These are phyloP conservation scores for Drosophila picticornis DNA, from an alignment of 2,888 invertebrate species.

Conservation along the genomic window DNA sequence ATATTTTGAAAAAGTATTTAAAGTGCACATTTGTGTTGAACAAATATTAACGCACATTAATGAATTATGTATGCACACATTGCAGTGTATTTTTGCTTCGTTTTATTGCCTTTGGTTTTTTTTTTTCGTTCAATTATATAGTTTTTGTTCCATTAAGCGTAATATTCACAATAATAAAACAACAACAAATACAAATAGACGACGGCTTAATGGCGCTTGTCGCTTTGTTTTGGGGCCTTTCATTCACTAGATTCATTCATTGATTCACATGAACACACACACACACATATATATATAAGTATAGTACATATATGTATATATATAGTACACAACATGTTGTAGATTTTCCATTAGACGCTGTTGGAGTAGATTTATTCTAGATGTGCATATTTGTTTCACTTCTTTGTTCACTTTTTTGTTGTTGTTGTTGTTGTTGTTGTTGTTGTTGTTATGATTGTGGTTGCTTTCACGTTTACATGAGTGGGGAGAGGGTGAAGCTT, in stretches of 20 bases:
- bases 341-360: slow-evolving; percentile 59
- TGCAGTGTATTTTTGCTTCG: slow-evolving; percentile 35
- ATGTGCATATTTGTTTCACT: slow-evolving; percentile 49
- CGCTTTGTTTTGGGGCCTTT: slow-evolving; percentile 61
- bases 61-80: neutral
- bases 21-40: neutral
- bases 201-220: slow-evolving; percentile 62
- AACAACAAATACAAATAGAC: slow-evolving; percentile 44
- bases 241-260: slow-evolving; percentile 70
- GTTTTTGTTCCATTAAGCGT: slow-evolving; percentile 48
- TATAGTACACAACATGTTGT: slow-evolving; percentile 42
- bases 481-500: neutral
- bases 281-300: slow-evolving; percentile 2
- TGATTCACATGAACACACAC: slow-evolving; percentile 55
- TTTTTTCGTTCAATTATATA: slow-evolving; percentile 40
- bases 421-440: slow-evolving; percentile 23
- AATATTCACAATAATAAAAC: slow-evolving; percentile 42
- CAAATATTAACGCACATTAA: neutral
- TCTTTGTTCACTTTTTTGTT: slow-evolving; percentile 37
- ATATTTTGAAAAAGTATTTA: neutral
- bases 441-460: slow-evolving; percentile 39
- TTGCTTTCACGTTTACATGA: slow-evolving; percentile 47
- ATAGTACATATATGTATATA: neutral
- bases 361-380: slow-evolving; percentile 47
- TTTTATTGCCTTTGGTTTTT: neutral